phyloP scores from a whole-genome alignment of 2,113 vertebrate genomes.

The Lycocorax pyrrhopterus region DNA sequence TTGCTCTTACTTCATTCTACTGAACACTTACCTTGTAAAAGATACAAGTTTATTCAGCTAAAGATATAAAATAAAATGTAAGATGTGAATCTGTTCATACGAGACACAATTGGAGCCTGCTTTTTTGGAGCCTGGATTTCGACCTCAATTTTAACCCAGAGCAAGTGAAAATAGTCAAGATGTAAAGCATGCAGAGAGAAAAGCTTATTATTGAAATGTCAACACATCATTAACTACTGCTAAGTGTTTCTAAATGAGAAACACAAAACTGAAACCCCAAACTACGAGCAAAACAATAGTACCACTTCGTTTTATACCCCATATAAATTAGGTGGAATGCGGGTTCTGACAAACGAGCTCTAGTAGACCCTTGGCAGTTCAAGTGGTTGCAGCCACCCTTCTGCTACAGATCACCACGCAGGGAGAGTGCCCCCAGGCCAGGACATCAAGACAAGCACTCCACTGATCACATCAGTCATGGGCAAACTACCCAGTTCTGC shows the following conservation, averaged over 20 bases:
- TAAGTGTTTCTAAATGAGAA: slow-evolving; percentile 18
- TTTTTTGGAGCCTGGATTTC: not conserved
- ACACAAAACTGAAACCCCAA: not conserved
- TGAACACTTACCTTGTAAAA: not conserved
- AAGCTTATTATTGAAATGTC: slow-evolving; percentile 4
- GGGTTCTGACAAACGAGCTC: not conserved
- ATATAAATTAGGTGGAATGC: not conserved
- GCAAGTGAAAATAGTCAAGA: not conserved
- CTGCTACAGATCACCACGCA: not conserved
- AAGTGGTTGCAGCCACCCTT: not conserved
- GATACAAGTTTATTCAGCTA: not conserved
- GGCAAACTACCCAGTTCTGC: not conserved
- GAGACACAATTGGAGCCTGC: not conserved
- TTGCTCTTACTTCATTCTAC: not conserved
- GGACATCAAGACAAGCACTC: not conserved
- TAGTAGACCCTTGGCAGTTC: not conserved
- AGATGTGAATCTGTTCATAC: not conserved
- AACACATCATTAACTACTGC: slow-evolving; percentile 21
- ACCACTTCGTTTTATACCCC: not conserved
- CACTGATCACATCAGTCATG: not conserved
- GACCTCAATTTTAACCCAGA: not conserved
- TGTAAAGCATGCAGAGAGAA: not conserved
- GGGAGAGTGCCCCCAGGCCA: not conserved
- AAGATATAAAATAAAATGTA: not conserved
- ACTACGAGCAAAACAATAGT: not conserved